Percentiles rank a stretch among this genome's conserved stretches.
Conservation (phyloP, 1,140 invertebrate species). For the Plectrocnemia conspersa region DNA sequence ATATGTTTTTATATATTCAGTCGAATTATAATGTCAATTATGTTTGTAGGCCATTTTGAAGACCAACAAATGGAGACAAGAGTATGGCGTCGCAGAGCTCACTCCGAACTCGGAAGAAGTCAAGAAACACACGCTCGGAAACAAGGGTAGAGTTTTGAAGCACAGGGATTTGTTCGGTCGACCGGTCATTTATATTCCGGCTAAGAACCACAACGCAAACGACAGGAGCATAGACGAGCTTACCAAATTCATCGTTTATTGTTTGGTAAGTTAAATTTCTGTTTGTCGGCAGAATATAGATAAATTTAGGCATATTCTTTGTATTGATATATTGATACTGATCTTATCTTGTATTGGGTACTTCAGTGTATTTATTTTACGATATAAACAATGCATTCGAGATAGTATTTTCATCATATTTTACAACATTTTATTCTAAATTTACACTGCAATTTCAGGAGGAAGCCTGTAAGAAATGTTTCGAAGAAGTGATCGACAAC, state of each 20-base stretch:
- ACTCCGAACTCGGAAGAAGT: conserved; percentile 56
- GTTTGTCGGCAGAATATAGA: background rate
- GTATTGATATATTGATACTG: background rate
- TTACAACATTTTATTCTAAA: no score
- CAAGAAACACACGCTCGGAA: conserved; percentile 54
- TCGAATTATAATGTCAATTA: background rate
- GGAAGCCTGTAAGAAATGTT: conserved; percentile 68
- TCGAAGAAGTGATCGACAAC: conserved; percentile 74
- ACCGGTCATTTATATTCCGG: conserved; percentile 71
- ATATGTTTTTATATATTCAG: no score
- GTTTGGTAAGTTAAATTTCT: conserved; percentile 52
- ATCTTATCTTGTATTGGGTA: background rate
- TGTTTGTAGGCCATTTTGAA: conserved; percentile 62
- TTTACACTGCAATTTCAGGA: conserved; percentile 60
- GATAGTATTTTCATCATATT: no score
- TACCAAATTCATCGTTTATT: conserved; percentile 71
- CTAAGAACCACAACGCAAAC: conserved; percentile 67
- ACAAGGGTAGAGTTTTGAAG: conserved; percentile 62
- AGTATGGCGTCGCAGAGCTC: conserved; percentile 61
- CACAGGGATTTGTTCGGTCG: conserved; percentile 66
- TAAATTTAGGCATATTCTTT: background rate
- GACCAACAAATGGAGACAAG: conserved; percentile 71
- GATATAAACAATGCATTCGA: background rate
- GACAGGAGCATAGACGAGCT: conserved; percentile 68
- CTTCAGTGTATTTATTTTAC: background rate